A percentile compares a stretch with the other conserved stretches of the same genome.
Conservation (phyloP, 92 coral and sea anemone species). For the Umimayanthus kanabou region DNA sequence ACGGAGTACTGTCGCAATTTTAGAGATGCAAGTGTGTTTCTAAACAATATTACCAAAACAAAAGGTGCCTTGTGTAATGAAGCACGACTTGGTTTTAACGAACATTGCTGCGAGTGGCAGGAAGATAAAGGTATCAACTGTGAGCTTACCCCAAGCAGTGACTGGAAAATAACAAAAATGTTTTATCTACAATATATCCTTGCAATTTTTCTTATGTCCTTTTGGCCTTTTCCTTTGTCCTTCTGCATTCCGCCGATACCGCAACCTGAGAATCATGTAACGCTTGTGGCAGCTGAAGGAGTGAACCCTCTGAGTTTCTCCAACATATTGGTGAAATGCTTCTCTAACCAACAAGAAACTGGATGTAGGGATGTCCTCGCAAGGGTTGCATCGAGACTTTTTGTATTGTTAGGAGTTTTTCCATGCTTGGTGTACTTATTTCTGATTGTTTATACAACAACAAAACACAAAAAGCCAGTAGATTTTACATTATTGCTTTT, state of each 20-base stretch:
- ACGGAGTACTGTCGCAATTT: neutral
- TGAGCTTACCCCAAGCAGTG: neutral
- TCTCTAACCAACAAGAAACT: neutral
- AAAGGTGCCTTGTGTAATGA: neutral
- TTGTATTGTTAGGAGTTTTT: neutral
- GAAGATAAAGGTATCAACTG: neutral
- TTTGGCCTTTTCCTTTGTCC: neutral
- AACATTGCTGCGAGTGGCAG: neutral
- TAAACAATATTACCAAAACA: neutral
- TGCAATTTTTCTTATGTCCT: neutral
- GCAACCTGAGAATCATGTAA: neutral
- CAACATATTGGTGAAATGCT: neutral
- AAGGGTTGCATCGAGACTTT: neutral
- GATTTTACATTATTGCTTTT: too few relatives aligned
- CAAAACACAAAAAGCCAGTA: neutral
- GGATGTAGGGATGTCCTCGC: neutral
- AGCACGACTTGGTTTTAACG: neutral
- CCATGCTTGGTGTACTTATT: neutral
- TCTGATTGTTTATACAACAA: neutral
- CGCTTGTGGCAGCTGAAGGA: neutral
- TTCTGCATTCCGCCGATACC: neutral
- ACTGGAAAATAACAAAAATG: neutral
- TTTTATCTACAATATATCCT: neutral
- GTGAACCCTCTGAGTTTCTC: neutral
- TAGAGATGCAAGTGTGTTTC: neutral